Evolutionary conservation across 2,888 invertebrate genomes (phyloP), one percentile per base, ranked within the genome.

Genomic region (Candidula unifasciata): DNA sequence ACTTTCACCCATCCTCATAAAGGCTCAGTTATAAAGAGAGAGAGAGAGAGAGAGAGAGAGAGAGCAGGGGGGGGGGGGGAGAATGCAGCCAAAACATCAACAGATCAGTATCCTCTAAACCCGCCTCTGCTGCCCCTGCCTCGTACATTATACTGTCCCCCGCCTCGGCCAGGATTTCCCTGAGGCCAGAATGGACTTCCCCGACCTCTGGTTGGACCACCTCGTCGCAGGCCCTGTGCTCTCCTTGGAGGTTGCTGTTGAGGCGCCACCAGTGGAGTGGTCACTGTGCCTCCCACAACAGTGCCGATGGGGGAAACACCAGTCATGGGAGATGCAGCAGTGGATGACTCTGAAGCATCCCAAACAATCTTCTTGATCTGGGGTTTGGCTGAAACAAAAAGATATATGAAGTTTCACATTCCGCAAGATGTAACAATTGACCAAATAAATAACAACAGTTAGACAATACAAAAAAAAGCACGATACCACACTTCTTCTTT

Each of bases 181-280:
- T 78, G 35, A 64, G 85, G 86, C 85, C 85, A 76, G 79, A 33
- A 84, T 84, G 78, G 86, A 82, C 57, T 77, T 78, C 71, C 88
- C 54, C 66, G 33, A 33, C 78, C 86, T 37, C 77, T 73, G 74
- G 74, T 71, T 86, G 84, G 88, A 79, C 85, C 84, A 27, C 90
- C 90, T 66, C 89, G 85, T 54, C 87, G 86, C 54, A 86, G 85
- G 3, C 87, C 88, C 54, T 88, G 86, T 10, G 86, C 77, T 81
- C 88, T 73, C 76, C 80, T 57, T 24, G 60, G 82, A 8, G 84
- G 71, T 8, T 73, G 69, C 21, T 78, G 85, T 57, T 83, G 86
- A n/a, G n/a, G n/a, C 1, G 30, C 60, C 24, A 80, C n/a, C 64
- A 64, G 73, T 60, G 71, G 85, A 74, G 83, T 71, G 13, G 87